Conservation (phyloP, 2,797 vertebrate genomes). For the Myotis planiceps region DNA sequence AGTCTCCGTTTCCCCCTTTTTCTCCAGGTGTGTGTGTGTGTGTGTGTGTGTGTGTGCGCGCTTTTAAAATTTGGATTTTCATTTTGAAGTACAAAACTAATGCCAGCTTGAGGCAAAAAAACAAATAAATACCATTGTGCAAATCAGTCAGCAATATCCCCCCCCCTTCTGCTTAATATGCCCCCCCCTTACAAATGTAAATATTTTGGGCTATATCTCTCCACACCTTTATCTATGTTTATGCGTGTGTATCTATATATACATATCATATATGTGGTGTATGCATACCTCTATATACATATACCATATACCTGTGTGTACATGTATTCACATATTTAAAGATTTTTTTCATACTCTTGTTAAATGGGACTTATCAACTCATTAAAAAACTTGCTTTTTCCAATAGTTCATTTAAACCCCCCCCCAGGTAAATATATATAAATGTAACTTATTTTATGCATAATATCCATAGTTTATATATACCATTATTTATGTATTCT, state of each 20-base stretch:
- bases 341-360: background rate
- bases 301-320: no score
- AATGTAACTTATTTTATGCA: background rate
- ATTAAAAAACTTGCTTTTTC: constrained; percentile 16
- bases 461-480: background rate
- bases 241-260: background rate
- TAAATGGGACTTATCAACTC: background rate
- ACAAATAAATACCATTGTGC: background rate
- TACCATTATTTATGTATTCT: background rate
- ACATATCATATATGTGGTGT: background rate
- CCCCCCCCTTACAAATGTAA: background rate
- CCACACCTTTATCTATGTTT: background rate
- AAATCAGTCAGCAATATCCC: background rate
- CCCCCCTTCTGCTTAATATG: background rate
- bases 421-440: background rate
- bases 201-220: background rate
- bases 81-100: constrained; percentile 22
- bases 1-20: background rate
- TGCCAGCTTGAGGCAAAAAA: background rate
- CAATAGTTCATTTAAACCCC: background rate
- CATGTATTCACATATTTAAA: background rate
- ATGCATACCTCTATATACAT: background rate
- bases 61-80: background rate
- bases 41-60: background rate
- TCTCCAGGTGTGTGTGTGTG: background rate